Evolutionary conservation across 2,113 vertebrate species (phyloP).

Genomic region (Origma solitaria): DNA sequence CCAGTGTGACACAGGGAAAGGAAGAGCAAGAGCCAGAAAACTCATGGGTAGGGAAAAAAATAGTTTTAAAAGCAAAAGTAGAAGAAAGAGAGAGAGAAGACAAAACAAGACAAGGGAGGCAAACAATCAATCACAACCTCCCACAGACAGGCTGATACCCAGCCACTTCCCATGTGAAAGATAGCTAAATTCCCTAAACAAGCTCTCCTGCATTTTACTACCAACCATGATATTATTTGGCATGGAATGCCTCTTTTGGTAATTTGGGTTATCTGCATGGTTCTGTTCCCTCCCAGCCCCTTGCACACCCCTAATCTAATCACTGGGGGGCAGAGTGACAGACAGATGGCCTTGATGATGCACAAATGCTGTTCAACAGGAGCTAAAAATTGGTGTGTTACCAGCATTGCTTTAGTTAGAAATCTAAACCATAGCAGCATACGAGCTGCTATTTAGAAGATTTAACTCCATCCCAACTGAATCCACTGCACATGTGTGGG

Average conservation of each 20-base stretch:
- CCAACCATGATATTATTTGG: background rate
- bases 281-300: background rate
- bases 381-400: background rate
- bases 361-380: background rate
- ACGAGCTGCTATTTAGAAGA: background rate
- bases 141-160: background rate
- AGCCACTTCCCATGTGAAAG: background rate
- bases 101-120: background rate
- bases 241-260: background rate
- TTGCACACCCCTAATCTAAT: rapidly evolving
- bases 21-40: background rate
- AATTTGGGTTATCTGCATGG: background rate
- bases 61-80: background rate
- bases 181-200: background rate
- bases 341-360: background rate
- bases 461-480: background rate
- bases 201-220: background rate
- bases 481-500: background rate
- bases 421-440: background rate
- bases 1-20: background rate
- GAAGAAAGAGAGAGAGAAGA: background rate
- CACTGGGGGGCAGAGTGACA: background rate
- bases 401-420: background rate
- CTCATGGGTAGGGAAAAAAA: background rate
- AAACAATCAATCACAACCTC: background rate